Evolutionary conservation across 2,888 invertebrate genomes (phyloP), one percentile per base, ranked within the genome.

Genomic region (Druceiella hillmani): DNA sequence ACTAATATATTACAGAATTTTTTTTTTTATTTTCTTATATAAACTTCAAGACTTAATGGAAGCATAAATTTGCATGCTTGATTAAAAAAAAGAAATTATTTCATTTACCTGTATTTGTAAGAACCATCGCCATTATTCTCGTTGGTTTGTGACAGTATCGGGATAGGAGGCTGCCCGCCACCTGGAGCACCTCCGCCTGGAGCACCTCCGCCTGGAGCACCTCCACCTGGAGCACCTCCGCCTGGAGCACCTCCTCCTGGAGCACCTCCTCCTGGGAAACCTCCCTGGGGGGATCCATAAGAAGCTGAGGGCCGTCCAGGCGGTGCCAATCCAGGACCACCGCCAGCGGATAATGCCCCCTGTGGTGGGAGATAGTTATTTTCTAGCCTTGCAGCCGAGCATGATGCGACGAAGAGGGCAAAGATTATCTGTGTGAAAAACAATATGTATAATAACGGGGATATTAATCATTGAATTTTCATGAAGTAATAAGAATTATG

Each of bases 41-140:
- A n/a, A n/a, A n/a, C n/a, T n/a, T n/a, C n/a, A n/a, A n/a, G n/a
- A n/a, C n/a, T n/a, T n/a, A n/a, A n/a, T n/a, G n/a, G n/a, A n/a
- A n/a, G n/a, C n/a, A n/a, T n/a, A n/a, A n/a, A n/a, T n/a, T n/a
- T n/a, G n/a, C n/a, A n/a, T n/a, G n/a, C n/a, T n/a, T n/a, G n/a
- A n/a, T n/a, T n/a, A n/a, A n/a, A n/a, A n/a, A n/a, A n/a, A n/a
- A n/a, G n/a, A n/a, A n/a, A n/a, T n/a, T n/a, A n/a, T n/a, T n/a
- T 11, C 16, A 26, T 43, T 49, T 53, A 66, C 62, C 62, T 64
- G 52, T 66, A 75, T 49, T 66, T 72, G 50, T 76, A 77, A 44
- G 68, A 74, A 31, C 76, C 76, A 55, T 76, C 76, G 4, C 75
- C 74, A 42, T 74, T 72, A 49, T 76, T 75, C 37, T 70, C 73